Conservation (phyloP, 2,888 invertebrate genomes). For the Dolomedes plantarius region DNA sequence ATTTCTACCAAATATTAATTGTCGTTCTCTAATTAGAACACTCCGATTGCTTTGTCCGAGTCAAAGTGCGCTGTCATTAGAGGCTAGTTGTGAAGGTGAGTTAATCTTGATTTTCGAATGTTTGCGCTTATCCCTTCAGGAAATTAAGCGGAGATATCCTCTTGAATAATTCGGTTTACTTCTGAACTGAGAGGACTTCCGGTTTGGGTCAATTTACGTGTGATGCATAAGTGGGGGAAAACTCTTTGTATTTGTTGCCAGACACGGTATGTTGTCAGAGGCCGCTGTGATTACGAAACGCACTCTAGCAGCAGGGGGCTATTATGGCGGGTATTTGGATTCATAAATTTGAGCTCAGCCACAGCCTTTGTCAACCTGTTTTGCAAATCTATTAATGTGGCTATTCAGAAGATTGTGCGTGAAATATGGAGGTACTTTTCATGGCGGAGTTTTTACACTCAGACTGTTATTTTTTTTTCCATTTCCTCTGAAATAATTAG, state of each 20-base stretch:
- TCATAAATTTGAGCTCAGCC: too few relatives aligned
- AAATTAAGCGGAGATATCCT: not conserved
- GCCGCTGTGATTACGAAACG: too few relatives aligned
- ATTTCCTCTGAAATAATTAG: too few relatives aligned
- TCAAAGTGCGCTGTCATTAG: not conserved
- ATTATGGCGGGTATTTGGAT: not conserved
- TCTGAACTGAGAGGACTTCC: slow-evolving; percentile 1
- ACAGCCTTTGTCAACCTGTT: too few relatives aligned
- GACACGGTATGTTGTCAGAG: not conserved
- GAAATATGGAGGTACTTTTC: too few relatives aligned
- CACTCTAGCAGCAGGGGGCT: not conserved
- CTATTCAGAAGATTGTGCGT: too few relatives aligned
- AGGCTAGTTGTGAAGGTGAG: not conserved
- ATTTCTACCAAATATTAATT: slow-evolving; percentile 11
- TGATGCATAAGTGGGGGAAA: not conserved
- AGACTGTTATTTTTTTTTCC: too few relatives aligned
- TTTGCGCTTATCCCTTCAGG: not conserved
- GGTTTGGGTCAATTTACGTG: not conserved
- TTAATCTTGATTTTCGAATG: not conserved
- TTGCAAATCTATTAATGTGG: too few relatives aligned
- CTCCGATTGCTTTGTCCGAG: not conserved
- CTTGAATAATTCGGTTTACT: not conserved
- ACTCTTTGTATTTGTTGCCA: not conserved
- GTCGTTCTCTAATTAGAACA: slow-evolving; percentile 26
- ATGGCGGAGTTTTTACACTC: too few relatives aligned